Base-by-base conservation (phyloP, 2,113 vertebrate genomes). In the Apodemus sylvaticus region DNA sequence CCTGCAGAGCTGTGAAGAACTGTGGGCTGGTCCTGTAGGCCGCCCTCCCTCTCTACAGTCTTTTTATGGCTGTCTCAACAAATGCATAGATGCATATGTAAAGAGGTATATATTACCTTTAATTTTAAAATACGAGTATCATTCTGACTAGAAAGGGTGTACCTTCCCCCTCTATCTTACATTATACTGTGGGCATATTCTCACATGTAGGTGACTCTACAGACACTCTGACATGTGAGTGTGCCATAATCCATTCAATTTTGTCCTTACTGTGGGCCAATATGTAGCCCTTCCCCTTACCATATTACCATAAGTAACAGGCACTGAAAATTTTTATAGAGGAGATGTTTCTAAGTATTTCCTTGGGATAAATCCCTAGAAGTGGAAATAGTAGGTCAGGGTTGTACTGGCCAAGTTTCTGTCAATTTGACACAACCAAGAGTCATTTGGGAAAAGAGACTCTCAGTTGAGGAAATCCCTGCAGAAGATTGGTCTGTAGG, bases 361-460 rank as follows among this genome's bases (percentile, higher is more conserved):
- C 73, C 71, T 68, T 74, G 81, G 82, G 45, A 89, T 91, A 91
- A 94, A 90, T 86, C 89, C 91, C 68, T 94, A 91, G 93, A 85
- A 48, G 81, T 22, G 64, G 85, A 96, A 82, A 62, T 31, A 89
- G 60, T 42, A 90, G 64, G 92, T 83, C 24, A 77, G 88, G 10
- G 8, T 24, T 16, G 3, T 39, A 39, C 12, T 39, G 79, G 36
- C 13, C 26, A 82, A 1, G 58, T 16, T 82, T 26, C 26, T 39
- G 22, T 82, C 55, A 82, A 8, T n/a, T 4, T 39, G 22, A 82
- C 79, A 39, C 79, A 60, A 60, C 36, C 12, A 24, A n/a, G 20
- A 58, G 55, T n/a, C 11, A 58, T 55, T 60, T 60, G 34, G 53
- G 53, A n/a, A 58, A 55, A 81, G 9, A 20, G 10, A n/a, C 78